A percentile compares a stretch with the other conserved stretches of the same genome.
Evolutionary conservation across 2,888 invertebrate species (phyloP).

Genomic region (Ferdinandea cuprea): DNA sequence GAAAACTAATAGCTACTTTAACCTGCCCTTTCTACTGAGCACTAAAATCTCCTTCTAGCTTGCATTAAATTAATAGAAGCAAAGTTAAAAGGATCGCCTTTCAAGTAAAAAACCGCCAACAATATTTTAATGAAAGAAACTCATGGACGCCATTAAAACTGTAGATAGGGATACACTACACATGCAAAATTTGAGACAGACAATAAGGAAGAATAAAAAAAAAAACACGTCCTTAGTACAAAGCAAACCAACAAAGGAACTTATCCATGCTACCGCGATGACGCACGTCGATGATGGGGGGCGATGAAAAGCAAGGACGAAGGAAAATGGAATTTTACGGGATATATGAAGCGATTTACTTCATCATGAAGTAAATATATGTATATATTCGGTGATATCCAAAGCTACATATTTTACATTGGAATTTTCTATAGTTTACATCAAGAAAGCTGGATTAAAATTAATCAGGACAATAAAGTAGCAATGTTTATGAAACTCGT

Average conservation of each 20-base stretch:
- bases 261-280: conserved; percentile 49
- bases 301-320: conserved; percentile 7
- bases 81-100: conserved; percentile 81
- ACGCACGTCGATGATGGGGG: neutral
- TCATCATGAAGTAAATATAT: no score
- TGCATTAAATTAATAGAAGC: conserved; percentile 80
- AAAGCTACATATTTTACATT: neutral
- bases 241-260: conserved; percentile 68
- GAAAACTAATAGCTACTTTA: conserved; percentile 51
- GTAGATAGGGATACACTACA: conserved; percentile 28
- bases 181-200: conserved; percentile 34
- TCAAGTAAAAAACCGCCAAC: conserved; percentile 81
- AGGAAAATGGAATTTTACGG: conserved; percentile 50
- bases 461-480: conserved; percentile 76
- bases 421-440: conserved; percentile 43
- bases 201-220: conserved; percentile 27
- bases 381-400: conserved; percentile 12
- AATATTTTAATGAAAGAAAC: conserved; percentile 78
- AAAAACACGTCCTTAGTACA: conserved; percentile 36
- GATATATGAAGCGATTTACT: conserved; percentile 70
- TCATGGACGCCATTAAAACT: conserved; percentile 68
- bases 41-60: conserved; percentile 21
- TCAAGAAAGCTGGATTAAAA: conserved; percentile 75
- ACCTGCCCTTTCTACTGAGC: conserved; percentile 16
- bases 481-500: conserved; percentile 75